Evolutionary conservation across 2,888 invertebrate genomes (phyloP), one percentile per base, ranked within the genome.

Genomic region (Himalopsyche tibetana): DNA sequence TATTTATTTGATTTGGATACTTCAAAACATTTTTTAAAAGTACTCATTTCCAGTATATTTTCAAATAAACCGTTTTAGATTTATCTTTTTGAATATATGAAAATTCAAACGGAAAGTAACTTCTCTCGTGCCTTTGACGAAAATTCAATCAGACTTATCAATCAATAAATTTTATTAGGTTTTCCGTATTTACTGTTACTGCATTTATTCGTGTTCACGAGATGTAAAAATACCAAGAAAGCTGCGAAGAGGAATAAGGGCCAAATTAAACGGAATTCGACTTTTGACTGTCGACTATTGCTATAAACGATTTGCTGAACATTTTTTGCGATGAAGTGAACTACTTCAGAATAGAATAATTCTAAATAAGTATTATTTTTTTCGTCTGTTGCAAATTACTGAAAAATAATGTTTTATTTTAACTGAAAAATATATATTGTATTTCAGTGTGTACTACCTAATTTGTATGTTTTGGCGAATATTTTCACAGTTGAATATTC

Each of bases 101-200:
- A 36, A 74, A 74, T 36, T 28, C 36, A 74, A 74, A 36, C 19
- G 12, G 4, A 74, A 74, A 74, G 38, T 36, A 38, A 74, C 36
- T 74, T 74, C 19, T 19, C 12, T 36, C 38, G 15, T 36, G 74
- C 74, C 74, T 74, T 74, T 74, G 74, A 74, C 74, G 36, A 74
- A 74, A 74, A 74, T 74, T 74, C 74, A 74, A 74, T 74, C 74
- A 74, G 74, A 74, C 74, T 38, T 74, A 74, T 74, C 74, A 74
- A 74, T 74, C 74, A 74, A 74, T 74, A 74, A 38, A 74, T 74
- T 36, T 74, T 74, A 74, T 74, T 38, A 38, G 74, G 74, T 74
- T 74, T 36, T 74, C 74, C 74, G 74, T 38, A 74, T 38, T 38
- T 74, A 74, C 74, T 36, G 74, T 74, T 28, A 74, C 74, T 74